Conservation (phyloP, 2,888 invertebrate genomes). For the Acheta domesticus region DNA sequence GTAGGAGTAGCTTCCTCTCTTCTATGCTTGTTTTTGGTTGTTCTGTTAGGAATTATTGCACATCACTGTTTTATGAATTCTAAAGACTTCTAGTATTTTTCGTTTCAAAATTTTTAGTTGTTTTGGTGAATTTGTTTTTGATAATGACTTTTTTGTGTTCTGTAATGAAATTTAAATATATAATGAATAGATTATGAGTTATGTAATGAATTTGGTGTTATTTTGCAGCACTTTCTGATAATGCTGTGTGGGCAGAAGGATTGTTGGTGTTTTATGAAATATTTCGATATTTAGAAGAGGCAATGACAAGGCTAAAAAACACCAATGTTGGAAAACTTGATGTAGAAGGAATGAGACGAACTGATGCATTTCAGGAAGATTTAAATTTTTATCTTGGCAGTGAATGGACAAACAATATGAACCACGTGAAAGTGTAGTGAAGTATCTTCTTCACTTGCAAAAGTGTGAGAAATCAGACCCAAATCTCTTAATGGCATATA, state of each 20-base stretch:
- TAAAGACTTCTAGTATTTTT: too few relatives aligned
- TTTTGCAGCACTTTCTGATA: slow-evolving; percentile 62
- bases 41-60: too few relatives aligned
- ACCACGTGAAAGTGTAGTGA: slow-evolving; percentile 56
- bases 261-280: slow-evolving; percentile 74
- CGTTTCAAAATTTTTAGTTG: too few relatives aligned
- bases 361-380: slow-evolving; percentile 69
- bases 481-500: slow-evolving; percentile 65
- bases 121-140: too few relatives aligned
- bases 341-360: slow-evolving; percentile 56
- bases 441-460: slow-evolving; percentile 64
- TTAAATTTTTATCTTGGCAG: slow-evolving; percentile 62
- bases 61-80: too few relatives aligned
- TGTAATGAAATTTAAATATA: too few relatives aligned
- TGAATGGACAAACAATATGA: slow-evolving; percentile 53
- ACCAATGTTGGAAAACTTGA: slow-evolving; percentile 49
- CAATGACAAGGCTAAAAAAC: slow-evolving; percentile 52
- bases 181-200: too few relatives aligned
- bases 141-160: too few relatives aligned
- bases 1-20: too few relatives aligned
- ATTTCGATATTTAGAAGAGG: slow-evolving; percentile 68
- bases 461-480: slow-evolving; percentile 60
- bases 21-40: too few relatives aligned
- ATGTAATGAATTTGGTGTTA: too few relatives aligned
- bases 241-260: slow-evolving; percentile 75